Evolutionary conservation across 1,140 invertebrate genomes (phyloP).

Genomic region (Neodiprion virginianus): DNA sequence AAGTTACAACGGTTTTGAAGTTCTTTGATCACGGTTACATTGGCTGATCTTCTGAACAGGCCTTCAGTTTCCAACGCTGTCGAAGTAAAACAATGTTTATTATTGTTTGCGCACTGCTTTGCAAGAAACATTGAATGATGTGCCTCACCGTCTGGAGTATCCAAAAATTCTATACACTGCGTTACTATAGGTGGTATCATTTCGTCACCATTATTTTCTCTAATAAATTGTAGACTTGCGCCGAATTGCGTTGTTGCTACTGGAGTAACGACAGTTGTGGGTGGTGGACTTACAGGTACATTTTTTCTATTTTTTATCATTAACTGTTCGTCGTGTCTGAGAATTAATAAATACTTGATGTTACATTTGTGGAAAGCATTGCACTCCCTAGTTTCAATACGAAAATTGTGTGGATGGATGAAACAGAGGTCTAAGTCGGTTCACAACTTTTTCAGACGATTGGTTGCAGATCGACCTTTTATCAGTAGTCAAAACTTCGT

Average conservation of each 20-base stretch:
- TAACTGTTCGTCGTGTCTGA: slow-evolving; percentile 76
- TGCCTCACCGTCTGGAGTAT: slow-evolving; percentile 80
- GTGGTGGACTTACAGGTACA: slow-evolving; percentile 51
- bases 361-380: too few species aligned
- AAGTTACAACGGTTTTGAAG: slow-evolving; percentile 86
- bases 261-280: slow-evolving; percentile 58
- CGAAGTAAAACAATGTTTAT: slow-evolving; percentile 39
- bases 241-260: slow-evolving; percentile 86
- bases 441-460: too few species aligned
- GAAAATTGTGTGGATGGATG: too few species aligned
- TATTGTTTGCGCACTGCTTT: not conserved
- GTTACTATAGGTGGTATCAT: slow-evolving; percentile 90
- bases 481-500: too few species aligned
- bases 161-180: slow-evolving; percentile 89
- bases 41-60: slow-evolving; percentile 91
- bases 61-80: slow-evolving; percentile 93
- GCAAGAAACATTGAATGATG: slow-evolving; percentile 17
- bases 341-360: slow-evolving; percentile 33
- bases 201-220: slow-evolving; percentile 80
- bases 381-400: too few species aligned
- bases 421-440: too few species aligned
- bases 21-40: slow-evolving; percentile 81
- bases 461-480: too few species aligned
- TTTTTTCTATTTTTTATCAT: slow-evolving; percentile 67
- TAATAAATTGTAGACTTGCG: slow-evolving; percentile 89